Evolutionary conservation across 1,140 invertebrate species (phyloP), one percentile per base, ranked within the genome.

Genomic region (Saccostrea glomerata): DNA sequence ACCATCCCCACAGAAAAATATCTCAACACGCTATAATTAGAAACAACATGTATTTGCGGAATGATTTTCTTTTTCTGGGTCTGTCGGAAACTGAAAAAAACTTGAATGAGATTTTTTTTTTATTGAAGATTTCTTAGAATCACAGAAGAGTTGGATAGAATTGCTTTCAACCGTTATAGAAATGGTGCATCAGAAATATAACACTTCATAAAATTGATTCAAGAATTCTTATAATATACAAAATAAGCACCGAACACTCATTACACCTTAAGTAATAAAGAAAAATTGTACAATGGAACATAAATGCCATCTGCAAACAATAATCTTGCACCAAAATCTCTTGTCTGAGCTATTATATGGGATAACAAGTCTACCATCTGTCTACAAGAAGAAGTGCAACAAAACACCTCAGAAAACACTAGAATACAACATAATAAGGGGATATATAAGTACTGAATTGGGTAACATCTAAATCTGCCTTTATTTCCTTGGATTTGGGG

Each of bases 261-360:
- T 77, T 77, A 77, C 25, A 77, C 13, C 70, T 15, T 30, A 36
- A 77, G 70, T 77, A 36, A 77, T 13, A 73, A 23, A 73, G 70
- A 13, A 47, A 47, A 47, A 36, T 77, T 36, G 25, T 30, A 77
- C 70, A 77, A 77, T 77, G 13, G 70, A 25, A 36, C 30, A 77
- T 77, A 77, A 77, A 77, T 77, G 70, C 70, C 70, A 77, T 77
- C 70, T 77, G 70, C 30, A 77, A 77, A 77, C 70, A 77, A 77
- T 30, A 77, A 77, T 30, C 25, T 30, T 77, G 70, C 70, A 77
- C 70, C 70, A 30, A 77, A 77, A 77, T 30, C 70, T 77, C 25
- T 25, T 77, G 70, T 77, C 70, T 77, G 70, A 30, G 70, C 25
- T 36, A 15, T 13, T 77, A 25, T 77, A 30, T 15, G 11, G 30